phyloP scores from a whole-genome alignment of 2,113 vertebrate genomes.

The Xenopus borealis region DNA sequence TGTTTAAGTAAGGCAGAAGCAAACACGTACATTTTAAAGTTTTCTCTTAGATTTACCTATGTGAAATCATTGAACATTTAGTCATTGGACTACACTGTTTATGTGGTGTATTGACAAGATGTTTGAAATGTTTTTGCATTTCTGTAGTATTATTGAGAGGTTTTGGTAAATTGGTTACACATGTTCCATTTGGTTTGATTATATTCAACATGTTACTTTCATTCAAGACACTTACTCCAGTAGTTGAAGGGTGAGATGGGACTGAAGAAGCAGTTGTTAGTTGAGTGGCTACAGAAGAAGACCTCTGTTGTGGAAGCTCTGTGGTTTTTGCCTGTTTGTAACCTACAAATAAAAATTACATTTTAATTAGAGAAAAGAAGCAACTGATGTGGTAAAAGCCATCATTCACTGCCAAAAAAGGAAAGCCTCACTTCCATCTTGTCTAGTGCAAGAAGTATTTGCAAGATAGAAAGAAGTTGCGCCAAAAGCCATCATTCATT shows the following conservation, averaged over 20 bases:
- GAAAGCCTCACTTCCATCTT: not conserved
- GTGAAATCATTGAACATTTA: no score
- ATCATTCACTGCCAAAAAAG: constrained; percentile 9
- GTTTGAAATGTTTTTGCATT: no score
- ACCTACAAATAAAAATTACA: constrained; percentile 57
- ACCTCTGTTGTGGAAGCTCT: constrained; percentile 87
- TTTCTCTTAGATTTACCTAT: no score
- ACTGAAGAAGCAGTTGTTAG: constrained; percentile 91
- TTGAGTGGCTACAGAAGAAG: constrained; percentile 91
- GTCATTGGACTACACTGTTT: no score
- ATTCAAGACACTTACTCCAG: constrained; percentile 75
- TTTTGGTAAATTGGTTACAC: no score
- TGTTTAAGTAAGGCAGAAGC: no score
- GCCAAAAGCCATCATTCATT: constrained; percentile 11
- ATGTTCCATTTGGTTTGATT: not conserved
- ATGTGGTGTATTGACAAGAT: no score
- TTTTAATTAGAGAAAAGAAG: not conserved
- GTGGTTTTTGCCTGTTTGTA: constrained; percentile 89
- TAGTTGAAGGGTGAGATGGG: constrained; percentile 93
- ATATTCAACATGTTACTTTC: not conserved
- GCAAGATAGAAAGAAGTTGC: not conserved
- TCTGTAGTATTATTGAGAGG: no score
- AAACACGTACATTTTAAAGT: no score
- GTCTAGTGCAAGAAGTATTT: constrained; percentile 1
- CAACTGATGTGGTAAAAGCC: not conserved